Base-by-base conservation (phyloP, 2,888 invertebrate species). In the Rhyacophila evoluta region DNA sequence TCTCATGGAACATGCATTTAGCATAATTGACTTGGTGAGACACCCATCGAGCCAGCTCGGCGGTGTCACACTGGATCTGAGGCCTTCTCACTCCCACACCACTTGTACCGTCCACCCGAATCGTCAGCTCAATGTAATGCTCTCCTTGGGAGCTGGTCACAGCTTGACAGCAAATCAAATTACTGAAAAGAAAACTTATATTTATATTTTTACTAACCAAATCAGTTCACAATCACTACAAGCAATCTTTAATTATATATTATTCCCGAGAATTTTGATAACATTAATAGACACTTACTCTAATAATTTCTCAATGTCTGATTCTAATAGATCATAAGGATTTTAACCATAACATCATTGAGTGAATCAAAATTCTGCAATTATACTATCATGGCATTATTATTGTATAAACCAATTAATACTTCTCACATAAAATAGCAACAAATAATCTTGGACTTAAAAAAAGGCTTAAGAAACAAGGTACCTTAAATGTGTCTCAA, bases 1-100 rank as follows among this genome's bases (percentile, higher is more conserved):
- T 91, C 88, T 97, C 97, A 85, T 95, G 94, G 87, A 94, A 94
- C 85, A 97, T 92, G 84, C 94, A 94, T 86, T 95, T 95, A 77
- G 97, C 97, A 87, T 95, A 95, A 85, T 95, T 96, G 82, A 98
- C 95, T 90, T 97, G 94, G 83, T 94, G 93, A 28, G 93, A 92
- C 82, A 93, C 92, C 88, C 92, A 91, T 82, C 90, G 90, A 15
- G 95, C 95, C 82, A 95, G 91, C 83, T 91, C 91, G 79, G 91
- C 91, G 82, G 91, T 91, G 86, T 95, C 94, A 86, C 95, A 95
- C 84, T 95, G 91, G 83, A 96, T 94, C 86, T 94, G 92, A 41
- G 95, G 95, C 83, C 93, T 90, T 84, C 94, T 93, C 84, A 91
- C 85, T 87, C 89, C 25, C 91, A 85, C 85, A 84, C 88, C 83